Evolutionary conservation across 2,113 vertebrate species (phyloP).

Genomic region (Rhabdornis inornatus): DNA sequence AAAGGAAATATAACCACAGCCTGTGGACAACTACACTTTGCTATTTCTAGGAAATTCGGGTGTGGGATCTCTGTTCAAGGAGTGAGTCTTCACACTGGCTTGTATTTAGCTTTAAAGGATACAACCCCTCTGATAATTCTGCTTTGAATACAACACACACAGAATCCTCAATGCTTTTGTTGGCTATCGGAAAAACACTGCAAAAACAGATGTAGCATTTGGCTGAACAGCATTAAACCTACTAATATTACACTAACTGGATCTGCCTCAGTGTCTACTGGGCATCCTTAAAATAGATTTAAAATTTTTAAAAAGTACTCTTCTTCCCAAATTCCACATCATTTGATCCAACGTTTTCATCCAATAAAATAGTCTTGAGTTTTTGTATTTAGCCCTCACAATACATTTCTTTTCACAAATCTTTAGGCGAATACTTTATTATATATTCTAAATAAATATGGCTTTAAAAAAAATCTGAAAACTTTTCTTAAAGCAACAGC

Average conservation of each 20-base stretch:
- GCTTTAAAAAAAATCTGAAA: not conserved
- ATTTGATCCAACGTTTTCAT: not conserved
- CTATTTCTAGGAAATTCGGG: not conserved
- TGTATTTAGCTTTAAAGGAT: not conserved
- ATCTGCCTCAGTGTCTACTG: not conserved
- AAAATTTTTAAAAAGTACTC: not conserved
- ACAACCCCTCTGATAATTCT: not conserved
- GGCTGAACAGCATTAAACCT: slow-evolving; percentile 19
- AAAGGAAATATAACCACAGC: not conserved
- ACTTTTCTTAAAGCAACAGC: not conserved
- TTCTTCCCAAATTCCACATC: not conserved
- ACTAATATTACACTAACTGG: slow-evolving; percentile 56
- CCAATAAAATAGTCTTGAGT: not conserved
- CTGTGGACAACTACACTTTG: not conserved
- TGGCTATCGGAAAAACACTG: not conserved
- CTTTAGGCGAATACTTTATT: not conserved
- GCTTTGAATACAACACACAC: not conserved
- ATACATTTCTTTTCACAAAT: not conserved
- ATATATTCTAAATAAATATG: not conserved
- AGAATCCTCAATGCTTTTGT: not conserved
- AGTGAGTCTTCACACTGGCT: not conserved
- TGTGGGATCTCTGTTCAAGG: not conserved
- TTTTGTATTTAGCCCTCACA: not conserved
- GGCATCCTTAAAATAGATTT: not conserved
- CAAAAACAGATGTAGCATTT: not conserved